phyloP scores from a whole-genome alignment of 92 coral and sea anemone species.

The Montipora capitata region DNA sequence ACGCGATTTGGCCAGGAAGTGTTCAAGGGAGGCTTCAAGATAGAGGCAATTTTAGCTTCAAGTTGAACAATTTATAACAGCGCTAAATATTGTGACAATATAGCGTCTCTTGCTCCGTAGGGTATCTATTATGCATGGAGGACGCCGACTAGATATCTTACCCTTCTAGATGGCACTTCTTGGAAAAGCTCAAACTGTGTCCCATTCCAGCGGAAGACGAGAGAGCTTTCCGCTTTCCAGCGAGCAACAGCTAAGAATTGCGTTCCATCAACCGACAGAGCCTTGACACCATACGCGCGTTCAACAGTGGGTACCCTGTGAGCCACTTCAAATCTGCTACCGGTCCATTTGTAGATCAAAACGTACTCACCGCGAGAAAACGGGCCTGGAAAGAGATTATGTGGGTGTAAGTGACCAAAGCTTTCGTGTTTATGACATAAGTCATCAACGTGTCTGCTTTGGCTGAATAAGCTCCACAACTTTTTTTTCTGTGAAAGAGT shows the following conservation, averaged over 20 bases:
- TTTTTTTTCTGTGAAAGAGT: too few species aligned
- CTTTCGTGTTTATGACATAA: neutral
- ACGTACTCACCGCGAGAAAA: slow-evolving; percentile 85
- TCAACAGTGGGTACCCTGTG: slow-evolving; percentile 82
- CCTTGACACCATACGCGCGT: slow-evolving; percentile 87
- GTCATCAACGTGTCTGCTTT: too few species aligned
- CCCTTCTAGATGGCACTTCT: slow-evolving; percentile 87
- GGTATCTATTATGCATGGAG: too few species aligned
- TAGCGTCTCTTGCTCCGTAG: too few species aligned
- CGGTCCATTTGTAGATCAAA: slow-evolving; percentile 89
- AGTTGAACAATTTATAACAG: too few species aligned
- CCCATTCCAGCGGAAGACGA: slow-evolving; percentile 94
- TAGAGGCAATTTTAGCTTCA: too few species aligned
- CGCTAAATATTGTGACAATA: too few species aligned
- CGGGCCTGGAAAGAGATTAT: slow-evolving; percentile 72
- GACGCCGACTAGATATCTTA: slow-evolving; percentile 19
- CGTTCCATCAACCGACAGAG: slow-evolving; percentile 77
- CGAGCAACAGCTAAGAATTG: slow-evolving; percentile 89
- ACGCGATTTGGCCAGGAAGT: too few species aligned
- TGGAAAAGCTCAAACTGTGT: slow-evolving; percentile 85
- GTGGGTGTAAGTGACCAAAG: neutral
- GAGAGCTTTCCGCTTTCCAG: slow-evolving; percentile 80
- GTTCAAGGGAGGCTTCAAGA: too few species aligned
- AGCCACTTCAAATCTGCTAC: slow-evolving; percentile 75
- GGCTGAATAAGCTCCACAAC: too few species aligned